phyloP scores from a whole-genome alignment of 2,797 vertebrate genomes.

The Halcyon badia region DNA sequence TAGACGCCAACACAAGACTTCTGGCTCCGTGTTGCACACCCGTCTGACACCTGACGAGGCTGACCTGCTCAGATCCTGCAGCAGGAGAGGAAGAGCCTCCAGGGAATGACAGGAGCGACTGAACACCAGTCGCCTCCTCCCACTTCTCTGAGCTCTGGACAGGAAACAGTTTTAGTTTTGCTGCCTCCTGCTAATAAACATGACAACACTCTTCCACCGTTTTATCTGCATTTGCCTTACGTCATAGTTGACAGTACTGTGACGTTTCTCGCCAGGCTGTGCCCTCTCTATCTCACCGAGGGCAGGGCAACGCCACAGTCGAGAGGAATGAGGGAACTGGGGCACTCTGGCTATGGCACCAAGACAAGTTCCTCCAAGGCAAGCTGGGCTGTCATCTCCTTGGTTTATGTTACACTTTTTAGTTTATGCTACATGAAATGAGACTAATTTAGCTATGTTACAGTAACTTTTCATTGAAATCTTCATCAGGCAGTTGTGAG shows the following conservation, averaged over 20 bases:
- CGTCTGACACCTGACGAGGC: background rate
- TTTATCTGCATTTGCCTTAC: background rate
- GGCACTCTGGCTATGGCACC: background rate
- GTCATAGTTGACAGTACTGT: background rate
- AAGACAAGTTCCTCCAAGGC: background rate
- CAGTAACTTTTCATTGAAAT: background rate
- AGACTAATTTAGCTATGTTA: background rate
- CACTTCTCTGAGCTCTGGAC: background rate
- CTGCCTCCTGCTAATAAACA: background rate
- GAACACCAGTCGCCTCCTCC: background rate
- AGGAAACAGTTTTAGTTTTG: background rate
- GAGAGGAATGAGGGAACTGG: fast-evolving
- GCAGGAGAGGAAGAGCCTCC: background rate
- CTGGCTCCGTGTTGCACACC: fast-evolving
- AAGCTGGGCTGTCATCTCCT: background rate
- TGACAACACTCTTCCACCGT: background rate
- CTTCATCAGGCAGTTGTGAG: background rate
- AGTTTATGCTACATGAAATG: background rate
- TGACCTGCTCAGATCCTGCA: fast-evolving
- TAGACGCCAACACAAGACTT: no score
- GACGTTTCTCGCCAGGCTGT: background rate
- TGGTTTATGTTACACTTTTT: no score
- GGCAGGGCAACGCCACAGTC: background rate
- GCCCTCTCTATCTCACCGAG: background rate
- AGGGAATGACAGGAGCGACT: fast-evolving